Evolutionary conservation across 2,797 vertebrate species (phyloP).

Genomic region (Melanotaenia boesemani): DNA sequence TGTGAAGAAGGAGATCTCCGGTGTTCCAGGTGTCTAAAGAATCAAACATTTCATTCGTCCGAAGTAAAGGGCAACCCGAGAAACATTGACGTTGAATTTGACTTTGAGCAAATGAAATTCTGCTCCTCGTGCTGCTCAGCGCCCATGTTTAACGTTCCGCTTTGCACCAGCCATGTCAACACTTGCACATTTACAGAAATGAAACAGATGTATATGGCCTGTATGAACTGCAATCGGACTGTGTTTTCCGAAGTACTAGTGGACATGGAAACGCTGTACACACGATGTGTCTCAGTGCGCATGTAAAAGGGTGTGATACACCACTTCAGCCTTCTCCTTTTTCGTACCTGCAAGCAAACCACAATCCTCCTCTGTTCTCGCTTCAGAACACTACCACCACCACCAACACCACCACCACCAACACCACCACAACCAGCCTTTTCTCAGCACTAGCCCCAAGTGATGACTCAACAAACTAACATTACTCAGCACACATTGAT

Average conservation of each 20-base stretch:
- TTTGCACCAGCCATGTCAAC: neutral
- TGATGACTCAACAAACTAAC: too few relatives aligned
- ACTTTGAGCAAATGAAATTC: slow-evolving; percentile 32
- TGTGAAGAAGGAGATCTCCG: slow-evolving; percentile 15
- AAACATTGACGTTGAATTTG: slow-evolving; percentile 42
- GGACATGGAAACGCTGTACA: slow-evolving; percentile 8
- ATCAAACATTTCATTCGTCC: slow-evolving; percentile 37
- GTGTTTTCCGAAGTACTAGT: slow-evolving; percentile 43
- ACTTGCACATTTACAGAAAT: slow-evolving; percentile 24
- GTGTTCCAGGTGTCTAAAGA: slow-evolving; percentile 37
- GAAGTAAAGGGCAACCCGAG: slow-evolving; percentile 34
- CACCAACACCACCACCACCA: too few relatives aligned
- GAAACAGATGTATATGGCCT: slow-evolving; percentile 37
- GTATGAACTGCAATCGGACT: neutral
- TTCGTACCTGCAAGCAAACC: too few relatives aligned
- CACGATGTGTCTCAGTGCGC: neutral
- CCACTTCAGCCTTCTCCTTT: too few relatives aligned
- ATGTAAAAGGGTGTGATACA: too few relatives aligned
- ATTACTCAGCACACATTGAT: too few relatives aligned
- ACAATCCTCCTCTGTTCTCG: too few relatives aligned
- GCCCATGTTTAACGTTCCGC: slow-evolving; percentile 7
- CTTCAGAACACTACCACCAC: too few relatives aligned
- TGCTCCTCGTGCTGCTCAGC: slow-evolving; percentile 23
- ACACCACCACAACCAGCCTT: too few relatives aligned
- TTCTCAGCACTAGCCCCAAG: too few relatives aligned